phyloP scores from a whole-genome alignment of 2,888 invertebrate genomes.

The Polydrusus cervinus region DNA sequence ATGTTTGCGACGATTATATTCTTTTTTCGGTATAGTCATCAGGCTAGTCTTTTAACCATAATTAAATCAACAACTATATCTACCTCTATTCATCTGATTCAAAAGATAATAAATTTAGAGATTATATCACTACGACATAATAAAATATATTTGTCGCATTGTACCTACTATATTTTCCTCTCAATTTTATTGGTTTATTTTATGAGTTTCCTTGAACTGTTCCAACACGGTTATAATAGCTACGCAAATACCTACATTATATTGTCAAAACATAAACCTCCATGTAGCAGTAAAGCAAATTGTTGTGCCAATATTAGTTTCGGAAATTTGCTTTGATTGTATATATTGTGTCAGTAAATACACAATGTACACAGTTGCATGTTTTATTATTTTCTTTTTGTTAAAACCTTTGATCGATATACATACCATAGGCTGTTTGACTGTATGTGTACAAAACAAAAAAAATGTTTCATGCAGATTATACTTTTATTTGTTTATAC shows the following conservation, averaged over 20 bases:
- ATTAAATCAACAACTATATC: too few relatives aligned
- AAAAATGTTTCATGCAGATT: background rate
- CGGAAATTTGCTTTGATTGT: conserved; percentile 1
- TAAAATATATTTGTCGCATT: too few relatives aligned
- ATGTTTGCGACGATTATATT: too few relatives aligned
- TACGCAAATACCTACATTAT: conserved; percentile 5
- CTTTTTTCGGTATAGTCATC: too few relatives aligned
- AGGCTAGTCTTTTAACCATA: too few relatives aligned
- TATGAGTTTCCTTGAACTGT: too few relatives aligned
- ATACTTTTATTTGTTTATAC: too few relatives aligned
- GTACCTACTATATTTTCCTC: too few relatives aligned
- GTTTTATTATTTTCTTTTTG: background rate
- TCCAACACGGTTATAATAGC: background rate
- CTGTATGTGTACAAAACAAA: background rate
- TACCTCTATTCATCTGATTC: too few relatives aligned
- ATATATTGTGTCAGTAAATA: background rate
- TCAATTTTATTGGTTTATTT: too few relatives aligned
- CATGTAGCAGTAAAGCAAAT: background rate
- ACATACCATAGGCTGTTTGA: background rate
- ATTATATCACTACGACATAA: too few relatives aligned
- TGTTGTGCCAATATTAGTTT: conserved; percentile 2
- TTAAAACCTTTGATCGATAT: background rate
- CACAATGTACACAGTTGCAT: conserved; percentile 1
- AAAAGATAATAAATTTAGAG: too few relatives aligned
- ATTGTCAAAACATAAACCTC: conserved; percentile 2